These are phyloP conservation scores for Aphidius gifuensis DNA, from an alignment of 1,140 invertebrate genomes.

Conservation along the genomic window DNA sequence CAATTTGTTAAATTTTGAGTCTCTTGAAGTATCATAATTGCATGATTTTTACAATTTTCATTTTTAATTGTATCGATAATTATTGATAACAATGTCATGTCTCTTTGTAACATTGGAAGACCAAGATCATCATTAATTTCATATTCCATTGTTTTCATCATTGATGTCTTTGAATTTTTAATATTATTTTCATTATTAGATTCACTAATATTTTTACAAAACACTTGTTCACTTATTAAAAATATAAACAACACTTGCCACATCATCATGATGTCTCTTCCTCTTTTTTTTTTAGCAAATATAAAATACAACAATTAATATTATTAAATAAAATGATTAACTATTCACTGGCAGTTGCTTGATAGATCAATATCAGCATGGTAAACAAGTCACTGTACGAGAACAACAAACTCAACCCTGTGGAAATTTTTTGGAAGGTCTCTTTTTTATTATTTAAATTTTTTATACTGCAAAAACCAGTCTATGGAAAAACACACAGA, in stretches of 20 bases:
- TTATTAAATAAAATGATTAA: too few relatives aligned
- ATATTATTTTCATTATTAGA: conserved; percentile 7
- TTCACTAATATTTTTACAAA: neutral
- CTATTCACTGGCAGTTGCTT: too few relatives aligned
- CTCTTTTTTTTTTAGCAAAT: too few relatives aligned
- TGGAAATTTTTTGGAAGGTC: too few relatives aligned
- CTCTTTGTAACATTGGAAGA: conserved; percentile 28
- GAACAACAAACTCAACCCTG: too few relatives aligned
- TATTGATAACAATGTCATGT: conserved; percentile 37
- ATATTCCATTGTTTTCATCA: conserved; percentile 7
- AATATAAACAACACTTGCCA: neutral
- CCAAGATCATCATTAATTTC: conserved; percentile 21
- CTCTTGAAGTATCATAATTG: conserved; percentile 51
- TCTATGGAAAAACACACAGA: too few relatives aligned
- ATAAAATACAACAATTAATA: neutral
- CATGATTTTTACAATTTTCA: conserved; percentile 52
- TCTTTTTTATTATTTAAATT: too few relatives aligned
- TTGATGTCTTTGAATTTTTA: conserved; percentile 4
- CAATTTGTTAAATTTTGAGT: conserved; percentile 55
- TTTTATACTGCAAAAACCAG: too few relatives aligned
- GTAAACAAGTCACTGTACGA: too few relatives aligned
- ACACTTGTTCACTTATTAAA: neutral
- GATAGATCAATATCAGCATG: too few relatives aligned
- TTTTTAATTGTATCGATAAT: conserved; percentile 50
- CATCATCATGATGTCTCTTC: neutral